phyloP scores from a whole-genome alignment of 2,797 vertebrate species.

The Sphenodon punctatus region DNA sequence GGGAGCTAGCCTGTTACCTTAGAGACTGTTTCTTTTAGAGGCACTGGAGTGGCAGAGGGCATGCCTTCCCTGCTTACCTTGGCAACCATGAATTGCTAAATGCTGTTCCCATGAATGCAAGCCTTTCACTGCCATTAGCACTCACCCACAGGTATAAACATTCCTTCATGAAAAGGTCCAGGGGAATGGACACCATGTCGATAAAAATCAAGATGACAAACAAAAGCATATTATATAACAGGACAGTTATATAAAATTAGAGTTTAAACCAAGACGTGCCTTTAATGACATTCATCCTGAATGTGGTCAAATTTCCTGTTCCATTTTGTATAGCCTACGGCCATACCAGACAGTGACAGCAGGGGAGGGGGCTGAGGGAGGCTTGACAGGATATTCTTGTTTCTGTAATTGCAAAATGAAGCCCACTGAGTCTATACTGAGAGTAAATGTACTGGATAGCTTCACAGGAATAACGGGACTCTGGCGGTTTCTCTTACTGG shows the following conservation, averaged over 20 bases:
- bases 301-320: conserved; percentile 64
- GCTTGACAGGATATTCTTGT: conserved; percentile 17
- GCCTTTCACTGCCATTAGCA: conserved; percentile 79
- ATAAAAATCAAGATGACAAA: conserved; percentile 75
- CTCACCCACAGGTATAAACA: conserved; percentile 81
- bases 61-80: conserved; percentile 84
- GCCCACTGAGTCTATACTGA: conserved; percentile 8
- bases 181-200: conserved; percentile 71
- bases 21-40: conserved; percentile 77
- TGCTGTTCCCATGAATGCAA: conserved; percentile 81
- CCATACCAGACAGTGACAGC: not conserved
- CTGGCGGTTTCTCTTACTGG: conserved; percentile 6
- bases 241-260: conserved; percentile 67
- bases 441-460: conserved; percentile 33
- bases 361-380: conserved; percentile 7
- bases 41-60: conserved; percentile 72
- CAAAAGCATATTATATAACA: conserved; percentile 76
- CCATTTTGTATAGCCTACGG: conserved; percentile 41
- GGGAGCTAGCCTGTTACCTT: conserved; percentile 77
- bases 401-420: conserved; percentile 41
- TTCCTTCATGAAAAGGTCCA: conserved; percentile 74
- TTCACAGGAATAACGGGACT: not conserved
- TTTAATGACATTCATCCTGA: conserved; percentile 68
- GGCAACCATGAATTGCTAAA: conserved; percentile 75
- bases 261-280: conserved; percentile 59